Evolutionary conservation across 2,888 invertebrate genomes (phyloP), one percentile per base, ranked within the genome.

Genomic region (Caenorhabditis sp.): DNA sequence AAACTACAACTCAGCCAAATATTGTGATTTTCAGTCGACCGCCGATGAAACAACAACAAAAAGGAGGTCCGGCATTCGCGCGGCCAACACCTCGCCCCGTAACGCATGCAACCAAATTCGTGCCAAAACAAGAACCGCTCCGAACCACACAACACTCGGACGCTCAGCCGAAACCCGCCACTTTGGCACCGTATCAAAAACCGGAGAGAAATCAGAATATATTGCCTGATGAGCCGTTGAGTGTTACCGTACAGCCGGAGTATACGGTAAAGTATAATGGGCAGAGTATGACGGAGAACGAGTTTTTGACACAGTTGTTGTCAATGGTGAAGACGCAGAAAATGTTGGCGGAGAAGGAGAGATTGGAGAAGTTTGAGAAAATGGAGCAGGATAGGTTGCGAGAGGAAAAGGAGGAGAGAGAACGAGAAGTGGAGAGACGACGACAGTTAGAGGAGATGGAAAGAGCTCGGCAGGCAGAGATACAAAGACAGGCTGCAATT

Each of bases 231-330:
- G 36, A 31, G 27, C 43, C 31, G 1, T 27, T 72, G 61, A 71
- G 63, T 1, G 71, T 76, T 62, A 63, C 61, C 24, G 43, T 43
- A 43, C 43, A 43, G 14, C 76, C 76, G 3, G 75, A 79, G 54
- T 77, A 79, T 54, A 79, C 79, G 21, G 77, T 79, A 3, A 73
- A 61, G 69, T 79, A 77, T 62, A 76, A 77, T 53, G 79, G 79
- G 2, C 63, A 71, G 53, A 77, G 63, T 3, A 77, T 79, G 73
- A 76, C 75, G 12, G 79, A 79, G 58, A 64, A 71, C 36, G 79
- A 79, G 53, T 70, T 79, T 6, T 27, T 79, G 31, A 62, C 58
- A 2, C 66, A 73, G 21, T 62, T 79, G 1, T 63, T 77, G 8
- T 65, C 73, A 24, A 62, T 77, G 31, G 74, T 79, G 12, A 69